phyloP scores from a whole-genome alignment of 1,140 invertebrate species.

The Anoplolepis gracilipes region DNA sequence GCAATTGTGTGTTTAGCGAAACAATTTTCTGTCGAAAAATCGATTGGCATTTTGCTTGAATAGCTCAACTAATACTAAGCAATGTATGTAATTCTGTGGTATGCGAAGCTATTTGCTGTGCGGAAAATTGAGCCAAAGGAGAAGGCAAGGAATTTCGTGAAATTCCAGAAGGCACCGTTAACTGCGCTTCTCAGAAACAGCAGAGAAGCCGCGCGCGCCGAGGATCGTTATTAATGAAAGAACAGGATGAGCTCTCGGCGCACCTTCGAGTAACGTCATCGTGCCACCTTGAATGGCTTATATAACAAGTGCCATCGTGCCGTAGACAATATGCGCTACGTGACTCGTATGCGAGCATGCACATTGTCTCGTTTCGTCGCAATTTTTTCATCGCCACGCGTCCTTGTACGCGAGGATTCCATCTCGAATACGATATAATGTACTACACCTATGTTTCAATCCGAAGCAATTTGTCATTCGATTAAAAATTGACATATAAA shows the following conservation, averaged over 20 bases:
- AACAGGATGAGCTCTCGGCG: conserved; percentile 77
- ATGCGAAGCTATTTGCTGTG: background rate
- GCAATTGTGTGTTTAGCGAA: background rate
- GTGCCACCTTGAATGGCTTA: conserved; percentile 81
- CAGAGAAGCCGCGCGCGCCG: conserved; percentile 39
- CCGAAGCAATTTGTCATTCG: background rate
- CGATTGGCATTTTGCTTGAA: background rate
- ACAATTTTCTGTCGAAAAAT: conserved; percentile 24
- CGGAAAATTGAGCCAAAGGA: background rate
- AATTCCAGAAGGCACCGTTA: conserved; percentile 67
- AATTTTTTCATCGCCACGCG: conserved; percentile 13
- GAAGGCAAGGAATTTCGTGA: conserved; percentile 37
- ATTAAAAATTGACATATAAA: conserved; percentile 1
- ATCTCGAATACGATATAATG: background rate
- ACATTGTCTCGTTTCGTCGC: background rate
- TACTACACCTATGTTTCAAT: background rate
- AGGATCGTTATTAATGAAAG: conserved; percentile 77
- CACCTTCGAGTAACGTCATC: conserved; percentile 80
- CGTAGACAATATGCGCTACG: conserved; percentile 65
- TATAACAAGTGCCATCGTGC: conserved; percentile 73
- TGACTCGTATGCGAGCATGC: conserved; percentile 22
- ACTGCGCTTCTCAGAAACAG: background rate
- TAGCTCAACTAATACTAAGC: background rate
- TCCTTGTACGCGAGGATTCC: conserved; percentile 16
- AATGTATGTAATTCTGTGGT: background rate